Evolutionary conservation across 2,888 invertebrate species (phyloP).

Genomic region (Calliphora vomitoria): DNA sequence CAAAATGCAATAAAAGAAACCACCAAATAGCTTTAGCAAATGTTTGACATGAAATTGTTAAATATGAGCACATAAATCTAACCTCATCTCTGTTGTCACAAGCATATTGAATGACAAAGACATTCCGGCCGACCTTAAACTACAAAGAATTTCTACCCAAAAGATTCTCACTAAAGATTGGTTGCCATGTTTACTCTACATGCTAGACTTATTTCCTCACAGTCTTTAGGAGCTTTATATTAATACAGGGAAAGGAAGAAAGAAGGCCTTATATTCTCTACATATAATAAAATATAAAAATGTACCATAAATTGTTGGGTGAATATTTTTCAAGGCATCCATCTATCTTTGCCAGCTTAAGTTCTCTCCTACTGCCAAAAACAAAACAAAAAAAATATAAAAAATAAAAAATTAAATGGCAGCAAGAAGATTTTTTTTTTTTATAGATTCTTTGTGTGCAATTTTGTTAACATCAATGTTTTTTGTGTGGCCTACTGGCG

Average conservation of each 20-base stretch:
- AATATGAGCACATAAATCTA: slow-evolving; percentile 49
- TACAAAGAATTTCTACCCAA: background rate
- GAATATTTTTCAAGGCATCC: background rate
- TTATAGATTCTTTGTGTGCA: slow-evolving; percentile 7
- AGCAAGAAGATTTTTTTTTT: background rate
- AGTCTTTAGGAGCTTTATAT: background rate
- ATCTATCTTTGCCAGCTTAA: slow-evolving; percentile 23
- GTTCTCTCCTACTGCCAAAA: background rate
- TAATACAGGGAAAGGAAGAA: too few relatives aligned
- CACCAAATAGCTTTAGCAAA: slow-evolving; percentile 21
- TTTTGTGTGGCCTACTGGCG: slow-evolving; percentile 48
- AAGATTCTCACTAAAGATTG: slow-evolving; percentile 14
- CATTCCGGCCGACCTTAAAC: slow-evolving; percentile 12
- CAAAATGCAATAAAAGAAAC: slow-evolving; percentile 52
- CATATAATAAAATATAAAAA: background rate
- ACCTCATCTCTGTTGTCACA: background rate
- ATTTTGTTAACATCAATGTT: slow-evolving; percentile 17
- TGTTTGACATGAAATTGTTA: slow-evolving; percentile 21
- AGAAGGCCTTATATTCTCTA: background rate
- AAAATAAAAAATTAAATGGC: background rate
- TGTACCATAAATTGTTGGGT: slow-evolving; percentile 7
- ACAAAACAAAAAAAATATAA: too few relatives aligned
- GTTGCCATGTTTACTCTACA: background rate
- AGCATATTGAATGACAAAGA: background rate
- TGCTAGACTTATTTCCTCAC: background rate